These are phyloP conservation scores for Antedon mediterranea DNA, from an alignment of 53 echinoderm and acorn worm genomes.

Conservation along the genomic window DNA sequence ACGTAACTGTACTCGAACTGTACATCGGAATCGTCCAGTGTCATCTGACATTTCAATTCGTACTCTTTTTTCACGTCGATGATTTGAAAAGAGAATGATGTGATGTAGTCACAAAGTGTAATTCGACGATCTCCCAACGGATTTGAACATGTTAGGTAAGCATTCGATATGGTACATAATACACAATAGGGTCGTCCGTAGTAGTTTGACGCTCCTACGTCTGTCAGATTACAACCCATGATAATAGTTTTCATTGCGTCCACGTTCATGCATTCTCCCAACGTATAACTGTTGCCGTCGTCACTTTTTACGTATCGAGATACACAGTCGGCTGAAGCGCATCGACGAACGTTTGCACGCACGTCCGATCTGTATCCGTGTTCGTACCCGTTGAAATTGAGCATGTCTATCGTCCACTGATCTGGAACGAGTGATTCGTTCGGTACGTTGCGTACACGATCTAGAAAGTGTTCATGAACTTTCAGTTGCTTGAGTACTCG, in stretches of 20 bases:
- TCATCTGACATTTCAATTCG: background rate
- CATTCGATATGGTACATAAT: background rate
- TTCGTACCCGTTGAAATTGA: background rate
- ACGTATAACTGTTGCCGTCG: background rate
- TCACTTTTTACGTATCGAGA: background rate
- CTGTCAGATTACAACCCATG: background rate
- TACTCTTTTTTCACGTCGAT: background rate
- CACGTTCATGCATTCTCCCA: background rate
- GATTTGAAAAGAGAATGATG: background rate
- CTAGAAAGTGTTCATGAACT: background rate
- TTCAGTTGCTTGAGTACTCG: no score
- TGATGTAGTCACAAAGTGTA: background rate
- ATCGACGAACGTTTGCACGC: background rate
- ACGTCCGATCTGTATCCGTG: background rate
- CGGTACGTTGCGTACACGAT: background rate
- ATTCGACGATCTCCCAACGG: background rate
- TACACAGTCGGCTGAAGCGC: background rate
- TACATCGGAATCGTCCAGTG: background rate
- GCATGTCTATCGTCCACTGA: background rate
- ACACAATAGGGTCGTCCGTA: background rate
- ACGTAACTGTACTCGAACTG: background rate
- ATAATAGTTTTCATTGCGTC: background rate
- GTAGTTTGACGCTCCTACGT: background rate
- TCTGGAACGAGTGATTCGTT: background rate
- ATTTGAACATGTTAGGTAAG: background rate